Conservation (phyloP, 2,113 vertebrate species). For the Sylvietta virens region DNA sequence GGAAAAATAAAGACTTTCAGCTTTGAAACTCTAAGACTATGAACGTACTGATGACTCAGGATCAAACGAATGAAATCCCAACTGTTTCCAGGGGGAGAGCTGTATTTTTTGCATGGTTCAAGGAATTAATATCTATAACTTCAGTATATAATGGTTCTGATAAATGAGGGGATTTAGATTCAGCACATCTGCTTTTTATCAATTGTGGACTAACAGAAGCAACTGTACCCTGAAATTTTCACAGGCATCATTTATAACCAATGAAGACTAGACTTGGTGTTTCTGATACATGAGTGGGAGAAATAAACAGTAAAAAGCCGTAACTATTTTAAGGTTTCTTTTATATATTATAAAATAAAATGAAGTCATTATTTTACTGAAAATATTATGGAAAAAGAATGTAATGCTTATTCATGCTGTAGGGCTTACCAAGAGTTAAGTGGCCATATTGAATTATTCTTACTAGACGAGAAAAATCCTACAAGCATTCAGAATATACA, state of each 20-base stretch:
- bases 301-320: neutral
- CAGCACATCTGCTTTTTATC: constrained; percentile 16
- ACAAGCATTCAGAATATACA: neutral
- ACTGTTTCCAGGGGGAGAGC: neutral
- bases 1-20: neutral
- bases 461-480: neutral
- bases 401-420: neutral
- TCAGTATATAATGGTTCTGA: neutral
- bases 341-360: constrained; percentile 35
- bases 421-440: neutral
- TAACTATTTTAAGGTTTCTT: neutral
- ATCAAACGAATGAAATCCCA: neutral
- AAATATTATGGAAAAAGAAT: neutral
- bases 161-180: neutral
- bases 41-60: neutral
- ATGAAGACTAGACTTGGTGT: neutral
- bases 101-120: neutral
- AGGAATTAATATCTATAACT: neutral
- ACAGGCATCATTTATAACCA: neutral
- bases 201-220: neutral
- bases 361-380: neutral
- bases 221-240: neutral
- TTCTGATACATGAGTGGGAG: neutral
- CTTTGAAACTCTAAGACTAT: neutral
- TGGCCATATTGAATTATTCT: neutral